Percentiles rank a stretch among this genome's conserved stretches.
Evolutionary conservation across 2,888 invertebrate genomes (phyloP).

Genomic region (Drosophila hamatofila): DNA sequence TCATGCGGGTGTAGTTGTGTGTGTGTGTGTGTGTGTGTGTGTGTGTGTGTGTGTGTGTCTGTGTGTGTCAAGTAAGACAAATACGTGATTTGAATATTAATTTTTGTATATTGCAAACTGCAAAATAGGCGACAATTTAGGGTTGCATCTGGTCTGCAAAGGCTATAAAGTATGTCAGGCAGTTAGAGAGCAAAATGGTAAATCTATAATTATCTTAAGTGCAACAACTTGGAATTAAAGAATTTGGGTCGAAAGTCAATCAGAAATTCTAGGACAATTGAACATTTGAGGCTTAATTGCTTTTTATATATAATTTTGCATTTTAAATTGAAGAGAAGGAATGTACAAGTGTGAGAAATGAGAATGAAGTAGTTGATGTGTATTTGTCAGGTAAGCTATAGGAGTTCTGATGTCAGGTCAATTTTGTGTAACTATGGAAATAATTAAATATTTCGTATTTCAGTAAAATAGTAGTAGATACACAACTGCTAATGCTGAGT

Average conservation of each 20-base stretch:
- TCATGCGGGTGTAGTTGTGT: too few relatives aligned
- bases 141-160: neutral
- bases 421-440: too few relatives aligned
- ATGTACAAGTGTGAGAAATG: neutral
- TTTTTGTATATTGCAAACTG: slow-evolving; percentile 35
- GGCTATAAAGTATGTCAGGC: slow-evolving; percentile 46
- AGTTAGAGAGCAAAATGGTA: neutral
- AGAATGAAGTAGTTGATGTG: neutral
- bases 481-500: too few relatives aligned
- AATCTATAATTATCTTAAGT: slow-evolving; percentile 32
- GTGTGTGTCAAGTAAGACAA: slow-evolving; percentile 60
- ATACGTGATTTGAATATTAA: slow-evolving; percentile 75
- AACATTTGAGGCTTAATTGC: neutral
- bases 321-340: neutral
- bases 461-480: too few relatives aligned
- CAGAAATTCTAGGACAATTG: slow-evolving; percentile 5
- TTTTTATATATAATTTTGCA: neutral
- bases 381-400: neutral
- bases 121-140: slow-evolving; percentile 19
- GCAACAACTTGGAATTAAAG: neutral
- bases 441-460: too few relatives aligned
- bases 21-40: slow-evolving; percentile 17
- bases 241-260: slow-evolving; percentile 3
- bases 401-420: too few relatives aligned
- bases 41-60: slow-evolving; percentile 21